These are phyloP conservation scores for Aramus guarauna DNA, from an alignment of 2,113 vertebrate species.

Conservation along the genomic window DNA sequence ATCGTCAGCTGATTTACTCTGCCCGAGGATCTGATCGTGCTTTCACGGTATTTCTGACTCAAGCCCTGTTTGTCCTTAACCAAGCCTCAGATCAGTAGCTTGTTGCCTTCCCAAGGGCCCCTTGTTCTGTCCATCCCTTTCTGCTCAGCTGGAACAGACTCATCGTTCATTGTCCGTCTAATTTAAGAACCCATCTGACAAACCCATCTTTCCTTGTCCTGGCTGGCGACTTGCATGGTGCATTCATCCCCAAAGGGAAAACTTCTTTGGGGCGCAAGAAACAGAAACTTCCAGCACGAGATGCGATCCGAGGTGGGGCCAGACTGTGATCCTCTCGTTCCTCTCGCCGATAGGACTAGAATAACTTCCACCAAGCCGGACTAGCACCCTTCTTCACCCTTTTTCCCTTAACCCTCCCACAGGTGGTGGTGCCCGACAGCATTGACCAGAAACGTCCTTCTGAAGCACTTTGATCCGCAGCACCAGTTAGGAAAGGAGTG, in stretches of 20 bases:
- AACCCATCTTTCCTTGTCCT: neutral
- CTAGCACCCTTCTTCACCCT: neutral
- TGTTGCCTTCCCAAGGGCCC: conserved; percentile 8
- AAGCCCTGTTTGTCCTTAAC: neutral
- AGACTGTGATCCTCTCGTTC: accelerated
- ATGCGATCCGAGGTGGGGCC: neutral
- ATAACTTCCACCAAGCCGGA: neutral
- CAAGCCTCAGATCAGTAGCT: neutral
- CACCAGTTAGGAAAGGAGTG: neutral
- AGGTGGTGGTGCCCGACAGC: neutral
- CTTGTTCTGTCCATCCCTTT: neutral
- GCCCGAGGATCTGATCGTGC: neutral
- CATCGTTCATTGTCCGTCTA: conserved; percentile 19
- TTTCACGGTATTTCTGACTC: conserved; percentile 11
- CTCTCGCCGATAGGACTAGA: neutral
- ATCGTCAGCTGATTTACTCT: neutral
- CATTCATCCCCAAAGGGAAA: neutral
- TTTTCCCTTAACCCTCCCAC: neutral
- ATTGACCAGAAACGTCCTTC: neutral
- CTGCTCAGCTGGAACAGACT: neutral
- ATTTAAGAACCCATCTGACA: conserved; percentile 14
- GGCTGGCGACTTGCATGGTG: neutral
- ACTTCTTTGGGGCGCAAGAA: neutral
- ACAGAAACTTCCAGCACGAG: neutral
- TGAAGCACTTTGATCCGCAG: neutral